These are phyloP conservation scores for Zosterops lateralis DNA, from an alignment of 2,113 vertebrate genomes.

Conservation along the genomic window DNA sequence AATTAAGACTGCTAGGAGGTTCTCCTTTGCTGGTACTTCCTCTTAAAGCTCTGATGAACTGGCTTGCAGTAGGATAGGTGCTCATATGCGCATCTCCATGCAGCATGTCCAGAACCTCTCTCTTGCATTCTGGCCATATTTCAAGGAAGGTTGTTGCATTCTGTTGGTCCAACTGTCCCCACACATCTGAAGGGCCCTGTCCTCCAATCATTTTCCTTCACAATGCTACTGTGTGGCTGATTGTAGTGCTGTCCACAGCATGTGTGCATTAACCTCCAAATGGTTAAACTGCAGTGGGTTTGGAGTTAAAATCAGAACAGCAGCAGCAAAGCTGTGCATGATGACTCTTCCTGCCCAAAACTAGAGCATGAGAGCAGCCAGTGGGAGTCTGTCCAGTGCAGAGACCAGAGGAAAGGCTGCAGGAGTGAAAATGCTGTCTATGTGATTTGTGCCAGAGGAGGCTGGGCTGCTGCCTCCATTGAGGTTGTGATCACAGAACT, in stretches of 20 bases:
- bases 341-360: neutral
- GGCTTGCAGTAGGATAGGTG: neutral
- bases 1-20: constrained; percentile 14
- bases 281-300: neutral
- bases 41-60: neutral
- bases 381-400: neutral
- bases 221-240: neutral
- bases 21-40: constrained; percentile 10
- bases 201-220: neutral
- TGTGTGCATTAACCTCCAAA: neutral
- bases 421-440: neutral
- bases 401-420: neutral
- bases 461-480: neutral
- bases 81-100: neutral
- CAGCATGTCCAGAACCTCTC: neutral
- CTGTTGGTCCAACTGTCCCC: neutral
- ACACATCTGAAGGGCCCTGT: neutral
- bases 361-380: fast-evolving
- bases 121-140: neutral
- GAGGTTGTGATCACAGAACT: neutral
- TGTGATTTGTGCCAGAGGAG: neutral
- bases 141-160: neutral
- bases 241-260: neutral
- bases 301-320: neutral
- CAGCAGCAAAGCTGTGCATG: neutral